phyloP scores from a whole-genome alignment of 2,888 invertebrate genomes.

The Noctua janthina region DNA sequence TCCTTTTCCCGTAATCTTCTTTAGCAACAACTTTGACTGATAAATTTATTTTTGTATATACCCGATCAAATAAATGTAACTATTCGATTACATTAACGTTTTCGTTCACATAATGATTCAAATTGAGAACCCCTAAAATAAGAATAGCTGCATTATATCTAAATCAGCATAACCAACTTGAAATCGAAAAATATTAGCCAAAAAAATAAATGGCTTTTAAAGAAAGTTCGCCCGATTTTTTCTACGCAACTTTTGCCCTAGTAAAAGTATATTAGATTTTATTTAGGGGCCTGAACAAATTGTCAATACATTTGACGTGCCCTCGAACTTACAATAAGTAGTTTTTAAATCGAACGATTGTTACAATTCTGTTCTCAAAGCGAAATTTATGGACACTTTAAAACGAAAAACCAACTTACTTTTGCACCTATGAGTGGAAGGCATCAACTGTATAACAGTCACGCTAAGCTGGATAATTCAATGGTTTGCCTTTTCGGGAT shows the following conservation, averaged over 20 bases:
- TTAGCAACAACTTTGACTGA: neutral
- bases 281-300: conserved; percentile 83
- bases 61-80: neutral
- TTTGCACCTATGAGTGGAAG: rapidly evolving
- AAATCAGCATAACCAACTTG: conserved; percentile 18
- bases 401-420: conserved; percentile 28
- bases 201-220: conserved; percentile 9
- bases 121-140: neutral
- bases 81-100: neutral
- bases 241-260: conserved; percentile 37
- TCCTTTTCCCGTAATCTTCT: neutral
- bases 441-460: neutral
- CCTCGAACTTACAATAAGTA: conserved; percentile 74
- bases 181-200: neutral
- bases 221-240: conserved; percentile 40
- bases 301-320: conserved; percentile 83
- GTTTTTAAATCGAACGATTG: conserved; percentile 81
- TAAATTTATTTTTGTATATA: neutral
- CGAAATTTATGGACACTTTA: conserved; percentile 78
- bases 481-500: neutral
- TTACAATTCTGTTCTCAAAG: conserved; percentile 81
- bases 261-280: conserved; percentile 78
- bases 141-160: conserved; percentile 22
- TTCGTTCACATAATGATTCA: neutral
- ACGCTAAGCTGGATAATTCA: neutral